A percentile compares a stretch with the other conserved stretches of the same genome.
Conservation (phyloP, 2,113 vertebrate species). For the Gambusia affinis region DNA sequence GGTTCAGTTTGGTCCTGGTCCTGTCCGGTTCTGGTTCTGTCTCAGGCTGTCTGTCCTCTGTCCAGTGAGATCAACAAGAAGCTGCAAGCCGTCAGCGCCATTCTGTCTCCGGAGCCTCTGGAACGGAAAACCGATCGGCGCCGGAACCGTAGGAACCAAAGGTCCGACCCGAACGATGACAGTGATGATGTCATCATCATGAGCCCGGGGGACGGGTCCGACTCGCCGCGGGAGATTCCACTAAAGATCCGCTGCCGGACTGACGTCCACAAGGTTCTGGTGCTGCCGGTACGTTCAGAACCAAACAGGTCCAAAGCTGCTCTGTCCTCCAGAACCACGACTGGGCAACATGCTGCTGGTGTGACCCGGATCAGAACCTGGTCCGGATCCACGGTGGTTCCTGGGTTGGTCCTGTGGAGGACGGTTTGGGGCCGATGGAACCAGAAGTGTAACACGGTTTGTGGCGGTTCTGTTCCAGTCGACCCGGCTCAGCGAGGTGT, state of each 20-base stretch:
- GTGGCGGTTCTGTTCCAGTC: slow-evolving; percentile 56
- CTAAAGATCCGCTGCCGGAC: slow-evolving; percentile 79
- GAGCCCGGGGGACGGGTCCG: neutral
- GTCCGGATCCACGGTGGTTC: too few species aligned
- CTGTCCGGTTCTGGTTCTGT: slow-evolving; percentile 4
- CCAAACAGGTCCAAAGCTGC: too few species aligned
- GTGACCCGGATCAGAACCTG: too few species aligned
- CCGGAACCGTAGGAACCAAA: neutral
- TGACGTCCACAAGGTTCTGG: slow-evolving; percentile 72
- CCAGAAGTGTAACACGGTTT: neutral
- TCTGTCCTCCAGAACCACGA: neutral
- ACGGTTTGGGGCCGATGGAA: too few species aligned
- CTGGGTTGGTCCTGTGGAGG: too few species aligned
- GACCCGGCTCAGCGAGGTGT: slow-evolving; percentile 63
- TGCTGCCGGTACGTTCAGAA: slow-evolving; percentile 67
- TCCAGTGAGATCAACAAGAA: slow-evolving; percentile 71
- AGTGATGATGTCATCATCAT: slow-evolving; percentile 57
- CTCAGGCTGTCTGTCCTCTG: neutral
- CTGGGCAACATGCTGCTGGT: too few species aligned
- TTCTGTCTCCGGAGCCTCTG: slow-evolving; percentile 50
- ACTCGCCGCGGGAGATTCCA: slow-evolving; percentile 57
- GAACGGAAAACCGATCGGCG: neutral
- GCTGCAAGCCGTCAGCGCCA: slow-evolving; percentile 61
- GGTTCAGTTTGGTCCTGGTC: too few species aligned
- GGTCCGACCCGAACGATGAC: neutral